Conservation (phyloP, 2,888 invertebrate genomes). For the Mimas tiliae region DNA sequence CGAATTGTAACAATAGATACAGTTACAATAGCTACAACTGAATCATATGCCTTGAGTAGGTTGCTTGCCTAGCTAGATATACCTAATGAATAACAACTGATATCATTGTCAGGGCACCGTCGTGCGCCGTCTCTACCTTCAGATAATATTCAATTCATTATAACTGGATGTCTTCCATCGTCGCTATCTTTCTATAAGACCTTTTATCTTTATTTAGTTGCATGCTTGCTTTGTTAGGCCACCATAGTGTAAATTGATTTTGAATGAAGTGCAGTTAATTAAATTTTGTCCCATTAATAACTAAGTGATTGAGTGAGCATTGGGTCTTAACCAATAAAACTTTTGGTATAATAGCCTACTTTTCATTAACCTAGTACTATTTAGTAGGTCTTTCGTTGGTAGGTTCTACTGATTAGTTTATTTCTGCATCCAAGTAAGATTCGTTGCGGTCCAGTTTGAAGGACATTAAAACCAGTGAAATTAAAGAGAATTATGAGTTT, state of each 20-base stretch:
- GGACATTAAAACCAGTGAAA: no score
- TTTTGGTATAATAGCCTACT: no score
- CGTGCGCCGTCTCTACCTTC: constrained; percentile 28
- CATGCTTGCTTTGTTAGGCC: constrained; percentile 3
- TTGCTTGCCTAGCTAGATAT: constrained; percentile 28
- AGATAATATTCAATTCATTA: constrained; percentile 40
- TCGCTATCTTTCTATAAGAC: constrained; percentile 19
- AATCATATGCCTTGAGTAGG: constrained; percentile 13
- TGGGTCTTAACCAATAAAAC: no score
- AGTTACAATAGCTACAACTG: background rate
- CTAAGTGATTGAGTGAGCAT: no score
- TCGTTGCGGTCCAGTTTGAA: no score
- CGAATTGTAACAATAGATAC: background rate
- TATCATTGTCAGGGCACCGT: constrained; percentile 29
- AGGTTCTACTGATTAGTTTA: no score
- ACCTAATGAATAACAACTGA: constrained; percentile 30
- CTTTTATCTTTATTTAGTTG: constrained; percentile 19
- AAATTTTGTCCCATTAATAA: no score
- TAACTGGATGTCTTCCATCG: constrained; percentile 34
- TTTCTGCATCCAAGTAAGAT: no score
- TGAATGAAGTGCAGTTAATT: background rate
- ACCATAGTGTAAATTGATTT: background rate
- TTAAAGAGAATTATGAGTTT: no score
- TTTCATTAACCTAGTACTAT: no score
- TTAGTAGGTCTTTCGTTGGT: no score